phyloP scores from a whole-genome alignment of 1,140 invertebrate species.

The Dendrolimus kikuchii region DNA sequence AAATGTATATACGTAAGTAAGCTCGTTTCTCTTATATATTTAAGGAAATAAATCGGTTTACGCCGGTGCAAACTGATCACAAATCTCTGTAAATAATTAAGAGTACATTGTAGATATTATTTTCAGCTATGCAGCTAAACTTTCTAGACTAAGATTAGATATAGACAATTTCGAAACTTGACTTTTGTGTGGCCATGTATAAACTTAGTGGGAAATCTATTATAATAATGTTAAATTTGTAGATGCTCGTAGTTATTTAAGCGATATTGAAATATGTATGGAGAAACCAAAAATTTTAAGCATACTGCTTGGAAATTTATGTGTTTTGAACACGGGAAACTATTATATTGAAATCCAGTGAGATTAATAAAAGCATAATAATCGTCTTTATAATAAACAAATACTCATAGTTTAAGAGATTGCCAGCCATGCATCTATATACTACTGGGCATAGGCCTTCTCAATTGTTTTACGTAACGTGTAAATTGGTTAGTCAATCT shows the following conservation, averaged over 20 bases:
- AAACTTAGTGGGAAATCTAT: constrained; percentile 38
- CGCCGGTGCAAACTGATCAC: background rate
- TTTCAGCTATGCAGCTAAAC: constrained; percentile 15
- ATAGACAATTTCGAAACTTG: constrained; percentile 29
- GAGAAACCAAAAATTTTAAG: constrained; percentile 67
- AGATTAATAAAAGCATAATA: constrained; percentile 34
- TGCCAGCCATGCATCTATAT: background rate
- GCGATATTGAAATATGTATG: constrained; percentile 45
- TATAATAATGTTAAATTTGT: constrained; percentile 23
- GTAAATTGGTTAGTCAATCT: too few species aligned
- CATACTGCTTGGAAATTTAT: constrained; percentile 68
- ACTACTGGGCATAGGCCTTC: too few species aligned
- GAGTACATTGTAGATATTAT: constrained; percentile 29
- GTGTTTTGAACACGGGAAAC: constrained; percentile 64
- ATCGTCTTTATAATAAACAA: constrained; percentile 21
- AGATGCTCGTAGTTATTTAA: constrained; percentile 39
- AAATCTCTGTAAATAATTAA: constrained; percentile 25
- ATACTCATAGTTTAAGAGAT: constrained; percentile 28
- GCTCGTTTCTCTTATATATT: too few species aligned
- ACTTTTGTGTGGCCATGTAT: constrained; percentile 60
- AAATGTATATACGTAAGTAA: too few species aligned
- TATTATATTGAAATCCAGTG: constrained; percentile 42
- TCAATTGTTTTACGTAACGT: too few species aligned
- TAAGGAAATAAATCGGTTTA: background rate
- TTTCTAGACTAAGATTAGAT: constrained; percentile 14